These are phyloP conservation scores for Pseudochromis fuscus DNA, from an alignment of 2,797 vertebrate genomes.

Conservation along the genomic window DNA sequence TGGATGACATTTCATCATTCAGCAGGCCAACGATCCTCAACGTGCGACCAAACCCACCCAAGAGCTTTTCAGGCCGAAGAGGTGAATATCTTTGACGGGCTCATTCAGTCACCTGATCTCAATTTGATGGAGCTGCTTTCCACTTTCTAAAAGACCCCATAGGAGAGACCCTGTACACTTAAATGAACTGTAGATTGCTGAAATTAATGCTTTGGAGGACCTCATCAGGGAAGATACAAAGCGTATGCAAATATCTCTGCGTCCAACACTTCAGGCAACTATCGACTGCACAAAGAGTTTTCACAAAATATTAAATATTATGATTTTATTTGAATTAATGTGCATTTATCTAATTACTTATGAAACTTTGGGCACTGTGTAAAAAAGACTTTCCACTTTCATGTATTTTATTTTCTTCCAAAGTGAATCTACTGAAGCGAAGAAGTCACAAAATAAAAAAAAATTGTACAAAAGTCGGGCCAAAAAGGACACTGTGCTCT, in stretches of 20 bases:
- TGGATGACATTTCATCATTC: slow-evolving; percentile 18
- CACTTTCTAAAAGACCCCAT: not conserved
- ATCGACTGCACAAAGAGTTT: not conserved
- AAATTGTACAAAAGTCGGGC: not conserved
- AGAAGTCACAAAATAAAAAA: slow-evolving; percentile 7
- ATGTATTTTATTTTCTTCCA: not conserved
- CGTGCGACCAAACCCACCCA: not conserved
- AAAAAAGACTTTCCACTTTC: not conserved
- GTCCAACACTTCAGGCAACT: not conserved
- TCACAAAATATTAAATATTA: not conserved
- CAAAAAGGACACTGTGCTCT: slow-evolving; percentile 7
- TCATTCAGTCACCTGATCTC: not conserved
- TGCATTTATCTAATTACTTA: slow-evolving; percentile 2
- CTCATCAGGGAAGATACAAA: not conserved
- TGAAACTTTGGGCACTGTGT: not conserved
- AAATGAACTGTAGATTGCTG: not conserved
- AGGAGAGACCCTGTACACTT: not conserved
- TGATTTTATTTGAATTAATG: not conserved
- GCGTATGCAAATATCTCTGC: not conserved
- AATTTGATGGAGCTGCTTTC: not conserved
- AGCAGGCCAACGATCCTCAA: not conserved
- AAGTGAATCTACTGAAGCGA: not conserved
- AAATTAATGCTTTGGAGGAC: not conserved
- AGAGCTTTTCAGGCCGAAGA: not conserved
- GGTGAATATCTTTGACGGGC: not conserved